phyloP scores from a whole-genome alignment of 2,797 vertebrate genomes.

The Aldrovandia affinis region DNA sequence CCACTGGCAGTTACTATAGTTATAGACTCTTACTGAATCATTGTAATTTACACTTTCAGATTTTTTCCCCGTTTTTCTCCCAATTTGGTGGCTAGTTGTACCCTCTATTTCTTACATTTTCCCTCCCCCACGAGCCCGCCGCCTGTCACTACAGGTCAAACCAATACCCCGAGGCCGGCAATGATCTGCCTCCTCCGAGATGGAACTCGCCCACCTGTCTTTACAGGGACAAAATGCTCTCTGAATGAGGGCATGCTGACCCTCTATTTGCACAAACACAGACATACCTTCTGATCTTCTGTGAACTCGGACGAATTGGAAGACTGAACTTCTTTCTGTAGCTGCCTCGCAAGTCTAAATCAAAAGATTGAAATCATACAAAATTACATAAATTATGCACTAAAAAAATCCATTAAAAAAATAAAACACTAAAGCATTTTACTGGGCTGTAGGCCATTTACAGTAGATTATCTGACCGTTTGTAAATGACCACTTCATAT shows the following conservation, averaged over 20 bases:
- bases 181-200: too few species aligned
- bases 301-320: slow-evolving; percentile 89
- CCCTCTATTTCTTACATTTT: too few species aligned
- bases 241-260: not conserved
- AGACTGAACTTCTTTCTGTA: slow-evolving; percentile 95
- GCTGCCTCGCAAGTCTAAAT: slow-evolving; percentile 90
- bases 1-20: not conserved
- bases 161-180: too few species aligned
- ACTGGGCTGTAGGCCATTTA: too few species aligned
- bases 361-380: slow-evolving; percentile 29
- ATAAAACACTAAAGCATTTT: not conserved
- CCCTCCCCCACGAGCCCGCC: too few species aligned
- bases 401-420: not conserved
- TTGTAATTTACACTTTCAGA: not conserved
- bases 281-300: slow-evolving; percentile 95
- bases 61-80: too few species aligned
- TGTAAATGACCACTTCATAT: too few species aligned
- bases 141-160: too few species aligned
- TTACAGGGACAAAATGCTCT: too few species aligned
- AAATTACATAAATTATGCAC: not conserved
- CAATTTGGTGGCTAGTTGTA: too few species aligned
- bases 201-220: too few species aligned
- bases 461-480: too few species aligned
- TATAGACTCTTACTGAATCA: not conserved
- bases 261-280: not conserved